Base-by-base conservation (phyloP, 2,113 vertebrate species). In the Anser cygnoides region DNA sequence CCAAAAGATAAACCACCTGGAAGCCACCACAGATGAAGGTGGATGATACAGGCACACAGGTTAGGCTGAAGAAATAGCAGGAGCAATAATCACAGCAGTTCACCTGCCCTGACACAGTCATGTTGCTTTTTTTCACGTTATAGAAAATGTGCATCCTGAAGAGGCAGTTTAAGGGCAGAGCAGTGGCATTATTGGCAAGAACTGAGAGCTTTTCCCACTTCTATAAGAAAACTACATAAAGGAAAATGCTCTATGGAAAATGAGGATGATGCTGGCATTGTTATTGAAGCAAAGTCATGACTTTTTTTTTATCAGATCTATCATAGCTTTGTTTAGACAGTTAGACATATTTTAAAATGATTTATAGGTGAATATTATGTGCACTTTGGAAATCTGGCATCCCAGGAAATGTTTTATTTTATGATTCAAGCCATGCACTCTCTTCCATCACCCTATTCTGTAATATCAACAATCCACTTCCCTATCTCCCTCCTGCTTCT, bases 241-340 rank as follows among this genome's bases (percentile, higher is more conserved):
- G 35, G 35, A 72, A 49, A 90, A 55, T 43, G 35, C 28, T 63
- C 37, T 25, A 0, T 49, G 35, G 54, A 92, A 84, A 94, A 90
- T 6, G 6, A 62, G 46, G 54, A 77, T 65, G 35, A 78, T 2
- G 2, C 41, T 90, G 83, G 61, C 79, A 68, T 72, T 71, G 83
- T 81, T 94, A 89, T 2, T 67, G 39, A 94, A 89, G 76, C 39
- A 87, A 92, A 96, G 90, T 86, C 82, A 93, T 28, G 92, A 92
- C 46, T 43, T 93, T 93, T 43, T 93, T 93, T 86, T 90, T 86
- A 86, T 89, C 79, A 89, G 75, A 94, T 22, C 46, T 49, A 49
- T 81, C 72, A 65, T 55, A 61, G 43, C 22, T 90, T 86, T 86
- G 70, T 75, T 93, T 92, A 93, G 76, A 90, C 88, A 94, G 67